Evolutionary conservation across 2,888 invertebrate genomes (phyloP).

Genomic region (Platycheirus albimanus): DNA sequence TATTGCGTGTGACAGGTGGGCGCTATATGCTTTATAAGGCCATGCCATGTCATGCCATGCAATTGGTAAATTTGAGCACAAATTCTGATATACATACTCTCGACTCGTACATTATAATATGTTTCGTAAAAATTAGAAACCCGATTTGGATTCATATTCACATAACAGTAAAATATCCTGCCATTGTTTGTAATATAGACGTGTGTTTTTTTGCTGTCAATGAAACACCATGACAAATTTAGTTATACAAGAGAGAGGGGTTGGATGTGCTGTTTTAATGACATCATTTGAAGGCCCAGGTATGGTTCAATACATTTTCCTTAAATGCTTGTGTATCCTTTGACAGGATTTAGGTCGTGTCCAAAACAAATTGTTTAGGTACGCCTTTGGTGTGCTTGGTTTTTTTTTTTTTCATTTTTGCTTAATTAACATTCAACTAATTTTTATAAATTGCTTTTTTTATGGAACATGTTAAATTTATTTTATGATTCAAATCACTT

Average conservation of each 20-base stretch:
- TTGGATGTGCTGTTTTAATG: slow-evolving; percentile 11
- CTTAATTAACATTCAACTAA: background rate
- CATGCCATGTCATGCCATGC: slow-evolving; percentile 37
- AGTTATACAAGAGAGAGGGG: background rate
- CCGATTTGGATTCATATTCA: background rate
- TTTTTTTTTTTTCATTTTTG: too few relatives aligned
- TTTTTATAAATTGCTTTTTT: slow-evolving; percentile 18
- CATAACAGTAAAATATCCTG: background rate
- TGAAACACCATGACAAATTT: background rate
- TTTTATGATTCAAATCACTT: too few relatives aligned
- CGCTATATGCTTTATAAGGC: background rate
- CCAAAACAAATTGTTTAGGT: slow-evolving; percentile 23
- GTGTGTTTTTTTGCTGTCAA: slow-evolving; percentile 19
- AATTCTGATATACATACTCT: background rate
- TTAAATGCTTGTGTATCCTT: too few relatives aligned
- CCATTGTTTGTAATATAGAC: slow-evolving; percentile 5
- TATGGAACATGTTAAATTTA: too few relatives aligned
- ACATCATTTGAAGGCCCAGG: slow-evolving; percentile 12
- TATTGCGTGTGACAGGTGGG: slow-evolving; percentile 48
- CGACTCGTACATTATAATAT: background rate
- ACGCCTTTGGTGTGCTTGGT: too few relatives aligned
- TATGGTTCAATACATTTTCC: too few relatives aligned
- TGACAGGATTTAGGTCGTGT: slow-evolving; percentile 4
- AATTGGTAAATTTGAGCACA: slow-evolving; percentile 36
- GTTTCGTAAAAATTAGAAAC: slow-evolving; percentile 14